Base-by-base conservation (phyloP, 1,140 invertebrate species). In the Diachasma alloeum region DNA sequence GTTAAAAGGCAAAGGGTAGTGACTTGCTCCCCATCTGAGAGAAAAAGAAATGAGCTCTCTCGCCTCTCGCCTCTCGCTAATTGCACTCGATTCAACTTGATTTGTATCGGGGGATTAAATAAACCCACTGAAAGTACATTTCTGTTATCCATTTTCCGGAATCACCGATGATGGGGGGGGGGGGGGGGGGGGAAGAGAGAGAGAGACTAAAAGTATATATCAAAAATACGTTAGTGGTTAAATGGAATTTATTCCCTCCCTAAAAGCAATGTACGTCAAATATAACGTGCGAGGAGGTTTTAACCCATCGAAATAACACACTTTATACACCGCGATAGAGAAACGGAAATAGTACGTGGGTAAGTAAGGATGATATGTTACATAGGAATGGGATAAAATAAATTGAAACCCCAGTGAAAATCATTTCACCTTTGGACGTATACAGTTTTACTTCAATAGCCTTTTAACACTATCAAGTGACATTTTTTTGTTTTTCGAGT, bases 371-470 rank as follows among this genome's bases (percentile, higher is more conserved):
- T 75, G 24, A 75, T 75, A 24, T 36, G 37, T 75, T 53, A 19
- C 17, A 15, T 5, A 11, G 9, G 44, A 11, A 46, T 11, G 56
- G 42, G 59, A 63, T 70, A 56, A 75, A 75, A 69, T 69, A 75
- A 75, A 56, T 69, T 26, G 53, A 63, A 24, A 63, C 26, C 24
- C 39, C 4, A 42, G 24, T 19, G 24, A 37, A 59, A 31, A 56
- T 70, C n/a, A 17, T 70, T 39, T 71, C 63, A 26, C 53, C 67
- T 37, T 76, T 79, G 78, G 78, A 79, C 78, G 78, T 79, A 79
- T 79, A 79, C 78, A 79, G 74, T 79, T 79, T 79, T 76, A 63
- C 59, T 71, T 79, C 63, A 71, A 76, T 79, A 76, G 76, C 59
- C 13, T 72, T 75, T 56, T 19, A 77, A 72, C 56, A 77, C 71